Evolutionary conservation across 2,113 vertebrate species (phyloP).

Genomic region (Lamprologus sp.): DNA sequence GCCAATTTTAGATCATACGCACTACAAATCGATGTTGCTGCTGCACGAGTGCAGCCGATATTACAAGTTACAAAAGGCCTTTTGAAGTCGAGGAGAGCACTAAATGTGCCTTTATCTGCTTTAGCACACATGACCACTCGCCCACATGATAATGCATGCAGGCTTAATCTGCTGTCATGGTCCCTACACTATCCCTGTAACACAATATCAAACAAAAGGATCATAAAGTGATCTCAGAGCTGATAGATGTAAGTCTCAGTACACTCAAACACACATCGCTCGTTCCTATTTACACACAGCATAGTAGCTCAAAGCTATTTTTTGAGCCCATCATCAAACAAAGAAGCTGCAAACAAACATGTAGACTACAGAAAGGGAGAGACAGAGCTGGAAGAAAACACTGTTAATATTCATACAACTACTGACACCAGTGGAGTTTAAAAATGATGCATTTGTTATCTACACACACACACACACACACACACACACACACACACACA

Average conservation of each 20-base stretch:
- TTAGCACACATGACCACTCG: not conserved
- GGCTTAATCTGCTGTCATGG: not conserved
- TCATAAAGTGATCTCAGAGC: slow-evolving; percentile 34
- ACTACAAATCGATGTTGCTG: not conserved
- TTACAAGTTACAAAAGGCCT: not conserved
- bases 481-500: too few relatives aligned
- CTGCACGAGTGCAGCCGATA: not conserved
- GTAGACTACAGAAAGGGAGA: not conserved
- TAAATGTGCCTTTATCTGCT: slow-evolving; percentile 3
- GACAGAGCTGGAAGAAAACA: not conserved
- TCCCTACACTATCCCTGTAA: not conserved
- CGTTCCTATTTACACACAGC: not conserved
- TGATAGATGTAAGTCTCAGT: slow-evolving; percentile 1
- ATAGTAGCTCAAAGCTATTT: slow-evolving; percentile 12
- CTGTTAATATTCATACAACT: not conserved
- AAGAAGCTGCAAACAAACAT: not conserved
- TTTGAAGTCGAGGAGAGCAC: slow-evolving; percentile 17
- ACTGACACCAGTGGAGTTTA: not conserved
- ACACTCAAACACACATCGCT: not conserved
- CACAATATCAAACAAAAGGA: slow-evolving; percentile 34
- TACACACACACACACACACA: fast-evolving
- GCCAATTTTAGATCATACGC: not conserved
- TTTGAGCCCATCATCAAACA: slow-evolving; percentile 16
- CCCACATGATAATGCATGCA: not conserved
- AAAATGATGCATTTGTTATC: not conserved